phyloP scores from a whole-genome alignment of 2,113 vertebrate species.

The Balaenoptera acutorostrata region DNA sequence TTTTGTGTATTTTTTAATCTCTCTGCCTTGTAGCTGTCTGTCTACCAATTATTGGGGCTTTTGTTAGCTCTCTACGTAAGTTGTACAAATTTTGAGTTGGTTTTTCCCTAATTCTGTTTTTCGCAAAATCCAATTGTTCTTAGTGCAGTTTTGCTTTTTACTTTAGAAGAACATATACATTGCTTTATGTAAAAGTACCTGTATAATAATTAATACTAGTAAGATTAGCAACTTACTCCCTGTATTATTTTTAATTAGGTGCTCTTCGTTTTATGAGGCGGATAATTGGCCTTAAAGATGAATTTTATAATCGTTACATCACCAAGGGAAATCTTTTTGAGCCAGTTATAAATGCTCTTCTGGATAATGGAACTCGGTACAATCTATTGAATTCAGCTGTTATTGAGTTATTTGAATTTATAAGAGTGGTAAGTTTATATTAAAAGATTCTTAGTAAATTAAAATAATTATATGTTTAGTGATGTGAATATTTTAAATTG shows the following conservation, averaged over 20 bases:
- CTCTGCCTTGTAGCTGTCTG: neutral
- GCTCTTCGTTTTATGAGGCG: constrained; percentile 98
- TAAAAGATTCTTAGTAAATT: constrained; percentile 32
- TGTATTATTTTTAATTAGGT: constrained; percentile 80
- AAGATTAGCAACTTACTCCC: neutral
- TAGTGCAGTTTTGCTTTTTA: constrained; percentile 11
- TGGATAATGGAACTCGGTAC: constrained; percentile 98
- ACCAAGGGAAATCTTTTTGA: constrained; percentile 98
- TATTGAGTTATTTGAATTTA: constrained; percentile 98
- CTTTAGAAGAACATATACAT: neutral
- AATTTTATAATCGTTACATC: constrained; percentile 99
- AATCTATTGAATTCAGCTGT: constrained; percentile 98
- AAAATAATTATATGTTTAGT: constrained; percentile 17
- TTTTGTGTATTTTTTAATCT: neutral
- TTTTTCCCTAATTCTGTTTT: neutral
- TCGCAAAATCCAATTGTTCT: neutral
- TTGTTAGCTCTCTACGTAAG: neutral
- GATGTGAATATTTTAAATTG: neutral
- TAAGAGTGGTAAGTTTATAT: constrained; percentile 91
- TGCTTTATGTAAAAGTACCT: constrained; percentile 37
- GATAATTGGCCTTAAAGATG: constrained; percentile 98
- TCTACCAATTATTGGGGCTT: neutral
- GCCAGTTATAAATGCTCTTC: constrained; percentile 95
- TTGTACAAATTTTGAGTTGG: neutral
- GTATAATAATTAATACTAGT: neutral